These are phyloP conservation scores for Drosophila atripex DNA, from an alignment of 2,888 invertebrate genomes.

Conservation along the genomic window DNA sequence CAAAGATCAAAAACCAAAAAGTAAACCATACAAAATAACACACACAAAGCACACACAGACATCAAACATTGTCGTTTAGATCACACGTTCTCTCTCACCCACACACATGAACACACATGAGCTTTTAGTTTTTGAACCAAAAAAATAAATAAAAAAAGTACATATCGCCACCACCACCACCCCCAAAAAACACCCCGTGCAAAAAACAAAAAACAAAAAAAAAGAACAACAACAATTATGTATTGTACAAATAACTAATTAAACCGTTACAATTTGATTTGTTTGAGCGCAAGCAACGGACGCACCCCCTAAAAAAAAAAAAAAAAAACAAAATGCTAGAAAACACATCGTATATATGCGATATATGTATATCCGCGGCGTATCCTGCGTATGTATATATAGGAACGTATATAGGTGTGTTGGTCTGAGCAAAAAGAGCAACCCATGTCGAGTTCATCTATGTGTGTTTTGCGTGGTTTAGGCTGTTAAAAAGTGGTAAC, in stretches of 20 bases:
- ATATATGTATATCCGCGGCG: constrained; percentile 36
- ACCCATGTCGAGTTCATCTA: constrained; percentile 83
- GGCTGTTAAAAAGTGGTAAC: constrained; percentile 81
- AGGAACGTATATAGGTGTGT: constrained; percentile 29
- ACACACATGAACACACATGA: constrained; percentile 17
- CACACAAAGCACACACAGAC: constrained; percentile 39
- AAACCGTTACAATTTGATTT: constrained; percentile 80
- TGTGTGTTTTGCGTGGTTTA: constrained; percentile 83
- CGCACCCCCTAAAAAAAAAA: constrained; percentile 61
- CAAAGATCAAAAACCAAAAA: constrained; percentile 26
- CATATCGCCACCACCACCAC: constrained; percentile 16
- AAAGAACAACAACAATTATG: constrained; percentile 50
- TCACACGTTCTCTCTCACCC: constrained; percentile 28
- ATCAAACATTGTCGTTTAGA: constrained; percentile 33
- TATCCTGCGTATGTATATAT: constrained; percentile 32
- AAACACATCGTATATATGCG: constrained; percentile 45
- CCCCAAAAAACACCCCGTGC: constrained; percentile 16
- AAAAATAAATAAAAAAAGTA: constrained; percentile 19
- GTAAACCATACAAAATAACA: constrained; percentile 33
- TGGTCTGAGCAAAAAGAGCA: constrained; percentile 54
- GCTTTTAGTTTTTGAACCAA: constrained; percentile 63
- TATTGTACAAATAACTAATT: constrained; percentile 71
- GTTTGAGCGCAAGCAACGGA: constrained; percentile 80
- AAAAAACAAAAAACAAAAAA: constrained; percentile 30
- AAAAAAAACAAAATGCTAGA: constrained; percentile 10